Evolutionary conservation across 1,140 invertebrate species (phyloP), one percentile per base, ranked within the genome.

Genomic region (Zophobas morio): DNA sequence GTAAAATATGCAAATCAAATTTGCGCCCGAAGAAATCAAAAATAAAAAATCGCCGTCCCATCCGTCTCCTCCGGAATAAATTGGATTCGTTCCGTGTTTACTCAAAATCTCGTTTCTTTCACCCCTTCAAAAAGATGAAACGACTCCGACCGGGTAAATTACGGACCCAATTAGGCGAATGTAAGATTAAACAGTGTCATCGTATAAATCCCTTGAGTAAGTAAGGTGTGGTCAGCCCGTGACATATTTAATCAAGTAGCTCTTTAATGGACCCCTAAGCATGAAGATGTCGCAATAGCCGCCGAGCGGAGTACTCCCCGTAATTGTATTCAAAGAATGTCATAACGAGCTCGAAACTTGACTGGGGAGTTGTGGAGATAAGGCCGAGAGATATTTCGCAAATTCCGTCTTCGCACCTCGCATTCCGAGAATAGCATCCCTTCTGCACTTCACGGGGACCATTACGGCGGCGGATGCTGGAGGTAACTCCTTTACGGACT

Each of bases 181-280:
- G 46, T 33, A 51, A 63, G 74, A 60, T 75, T 75, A 60, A 75
- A 54, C 60, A 75, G 42, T 75, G 71, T 63, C 74, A 63, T 60
- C 54, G 54, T 75, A 53, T 66, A 75, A 63, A 75, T 75, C 74
- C 74, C 40, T 75, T 66, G 56, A 63, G 71, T 73, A 46, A 73
- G 74, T 75, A 75, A 75, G 74, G 74, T 75, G 74, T 75, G 74
- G 74, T 75, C 56, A 63, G 56, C 56, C 54, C 20, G 74, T 75
- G 74, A 75, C 74, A 75, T 75, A 75, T 75, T 75, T 75, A 75
- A 75, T 75, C 74, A 75, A 75, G 56, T 75, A 75, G 47, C 74
- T 75, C 74, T 75, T 63, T 75, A 75, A 75, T 75, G 60, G 56
- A 75, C 54, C 49, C 74, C 54, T 56, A 47, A 75, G 74, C 60